A percentile compares a stretch with the other conserved stretches of the same genome.
Conservation (phyloP, 30 jellyfish, hydroid and myxozoan species). For the Hydractinia echinata region DNA sequence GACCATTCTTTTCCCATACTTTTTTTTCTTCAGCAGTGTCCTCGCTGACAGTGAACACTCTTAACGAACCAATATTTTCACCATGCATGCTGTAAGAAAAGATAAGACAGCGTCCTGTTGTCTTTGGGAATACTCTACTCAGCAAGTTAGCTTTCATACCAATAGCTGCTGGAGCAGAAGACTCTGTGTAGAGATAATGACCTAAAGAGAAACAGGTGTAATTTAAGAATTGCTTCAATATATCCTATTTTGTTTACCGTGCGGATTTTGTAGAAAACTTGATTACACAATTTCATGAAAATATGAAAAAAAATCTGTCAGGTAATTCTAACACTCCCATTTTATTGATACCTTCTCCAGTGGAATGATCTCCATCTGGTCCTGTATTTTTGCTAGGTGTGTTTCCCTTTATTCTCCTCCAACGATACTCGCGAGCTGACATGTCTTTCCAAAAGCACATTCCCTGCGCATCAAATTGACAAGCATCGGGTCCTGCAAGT, state of each 20-base stretch:
- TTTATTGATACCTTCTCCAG: slow-evolving; percentile 33
- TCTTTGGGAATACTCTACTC: slow-evolving; percentile 38
- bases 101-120: slow-evolving; percentile 41
- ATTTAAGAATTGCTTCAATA: background rate
- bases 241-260: background rate
- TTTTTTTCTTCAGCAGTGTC: background rate
- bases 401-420: slow-evolving; percentile 49
- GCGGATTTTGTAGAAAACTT: background rate
- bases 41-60: slow-evolving; percentile 28
- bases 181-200: slow-evolving; percentile 56
- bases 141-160: slow-evolving; percentile 58
- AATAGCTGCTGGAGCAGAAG: slow-evolving; percentile 70
- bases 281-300: no score
- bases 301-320: no score
- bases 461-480: slow-evolving; percentile 71
- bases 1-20: slow-evolving; percentile 64
- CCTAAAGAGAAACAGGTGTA: slow-evolving; percentile 31
- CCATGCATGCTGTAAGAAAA: slow-evolving; percentile 88
- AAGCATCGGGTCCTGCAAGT: slow-evolving; percentile 50
- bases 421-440: slow-evolving; percentile 24
- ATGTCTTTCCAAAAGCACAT: slow-evolving; percentile 74
- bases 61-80: slow-evolving; percentile 49
- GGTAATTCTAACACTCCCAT: no score
- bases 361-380: slow-evolving; percentile 64
- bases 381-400: slow-evolving; percentile 70